Evolutionary conservation across 2,113 vertebrate species (phyloP).

Genomic region (Leucopternis melanops): DNA sequence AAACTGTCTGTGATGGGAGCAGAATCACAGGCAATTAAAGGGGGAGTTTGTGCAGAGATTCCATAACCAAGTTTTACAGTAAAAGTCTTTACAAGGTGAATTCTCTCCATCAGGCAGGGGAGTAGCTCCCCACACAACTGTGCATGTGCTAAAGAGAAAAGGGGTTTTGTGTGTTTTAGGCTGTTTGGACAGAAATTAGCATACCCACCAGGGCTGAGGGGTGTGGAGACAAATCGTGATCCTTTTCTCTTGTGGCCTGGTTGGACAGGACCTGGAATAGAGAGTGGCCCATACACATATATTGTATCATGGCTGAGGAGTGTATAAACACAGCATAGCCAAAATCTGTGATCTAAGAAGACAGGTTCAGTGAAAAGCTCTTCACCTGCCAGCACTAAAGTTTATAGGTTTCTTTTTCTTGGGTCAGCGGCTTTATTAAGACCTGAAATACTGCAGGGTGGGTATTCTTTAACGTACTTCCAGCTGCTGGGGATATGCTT

Average conservation of each 20-base stretch:
- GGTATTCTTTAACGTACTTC: not conserved
- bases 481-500: not conserved
- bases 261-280: not conserved
- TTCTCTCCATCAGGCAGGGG: not conserved
- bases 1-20: not conserved
- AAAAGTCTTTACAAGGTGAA: not conserved
- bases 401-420: slow-evolving; percentile 43
- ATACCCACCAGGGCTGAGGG: not conserved
- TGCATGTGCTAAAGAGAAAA: not conserved
- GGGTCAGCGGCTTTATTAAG: slow-evolving; percentile 30
- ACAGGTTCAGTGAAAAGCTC: not conserved
- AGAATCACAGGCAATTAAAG: not conserved
- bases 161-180: not conserved
- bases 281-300: not conserved
- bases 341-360: not conserved
- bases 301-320: not conserved
- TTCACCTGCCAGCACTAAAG: not conserved
- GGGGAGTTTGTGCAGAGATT: not conserved
- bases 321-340: not conserved
- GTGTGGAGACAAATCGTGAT: not conserved
- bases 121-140: not conserved
- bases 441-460: not conserved
- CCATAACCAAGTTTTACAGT: not conserved
- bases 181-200: not conserved
- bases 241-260: not conserved